These are phyloP conservation scores for Dermatemys mawii DNA, from an alignment of 2,113 vertebrate genomes.

Conservation along the genomic window DNA sequence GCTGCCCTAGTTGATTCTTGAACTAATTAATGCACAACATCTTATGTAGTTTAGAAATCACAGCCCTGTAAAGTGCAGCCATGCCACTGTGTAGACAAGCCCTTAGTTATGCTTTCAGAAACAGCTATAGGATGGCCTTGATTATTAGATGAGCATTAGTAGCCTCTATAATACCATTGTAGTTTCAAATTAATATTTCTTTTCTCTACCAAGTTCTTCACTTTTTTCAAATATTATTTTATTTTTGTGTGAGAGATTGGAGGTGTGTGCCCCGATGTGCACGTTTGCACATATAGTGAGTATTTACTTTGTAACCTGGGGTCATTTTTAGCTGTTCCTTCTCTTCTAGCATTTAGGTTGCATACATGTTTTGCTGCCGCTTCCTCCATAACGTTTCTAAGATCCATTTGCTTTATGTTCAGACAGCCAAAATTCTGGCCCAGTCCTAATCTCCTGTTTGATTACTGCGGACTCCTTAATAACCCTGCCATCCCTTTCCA, in stretches of 20 bases:
- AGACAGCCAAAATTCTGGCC: not conserved
- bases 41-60: not conserved
- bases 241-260: not conserved
- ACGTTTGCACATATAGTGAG: not conserved
- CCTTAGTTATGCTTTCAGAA: not conserved
- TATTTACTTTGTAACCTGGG: not conserved
- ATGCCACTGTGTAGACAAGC: not conserved
- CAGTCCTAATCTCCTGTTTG: not conserved
- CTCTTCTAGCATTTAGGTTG: not conserved
- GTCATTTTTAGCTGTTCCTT: not conserved
- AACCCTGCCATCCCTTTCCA: not conserved
- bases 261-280: rapidly evolving
- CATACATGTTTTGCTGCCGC: not conserved
- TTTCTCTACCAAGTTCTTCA: not conserved
- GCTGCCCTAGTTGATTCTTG: too few relatives aligned
- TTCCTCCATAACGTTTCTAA: not conserved
- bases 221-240: not conserved
- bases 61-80: not conserved
- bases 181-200: not conserved
- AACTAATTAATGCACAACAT: not conserved
- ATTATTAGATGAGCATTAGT: not conserved
- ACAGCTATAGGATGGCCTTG: not conserved
- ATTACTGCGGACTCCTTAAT: not conserved
- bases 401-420: not conserved
- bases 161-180: not conserved